Conservation (phyloP, 2,888 invertebrate genomes). For the Helleia helle region DNA sequence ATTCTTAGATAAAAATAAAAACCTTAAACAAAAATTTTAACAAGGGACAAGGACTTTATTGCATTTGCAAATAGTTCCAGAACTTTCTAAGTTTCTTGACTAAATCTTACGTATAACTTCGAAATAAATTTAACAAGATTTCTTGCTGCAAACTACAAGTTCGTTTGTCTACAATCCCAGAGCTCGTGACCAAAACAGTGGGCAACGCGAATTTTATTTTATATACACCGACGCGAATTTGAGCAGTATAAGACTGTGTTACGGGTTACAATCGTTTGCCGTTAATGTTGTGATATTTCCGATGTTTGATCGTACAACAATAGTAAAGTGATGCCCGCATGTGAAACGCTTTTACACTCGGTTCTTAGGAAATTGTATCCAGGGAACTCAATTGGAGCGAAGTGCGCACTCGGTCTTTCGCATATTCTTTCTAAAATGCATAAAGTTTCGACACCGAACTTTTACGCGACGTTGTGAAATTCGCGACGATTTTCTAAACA, state of each 20-base stretch:
- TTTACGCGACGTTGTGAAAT: slow-evolving; percentile 30
- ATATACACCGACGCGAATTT: not conserved
- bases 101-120: slow-evolving; percentile 16
- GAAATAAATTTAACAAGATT: slow-evolving; percentile 23
- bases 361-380: slow-evolving; percentile 37
- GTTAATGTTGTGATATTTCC: not conserved
- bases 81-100: slow-evolving; percentile 12
- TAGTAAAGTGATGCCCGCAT: slow-evolving; percentile 37
- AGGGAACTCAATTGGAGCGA: slow-evolving; percentile 41
- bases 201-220: not conserved
- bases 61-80: slow-evolving; percentile 9
- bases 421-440: slow-evolving; percentile 36
- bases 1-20: too few relatives aligned
- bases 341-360: slow-evolving; percentile 40
- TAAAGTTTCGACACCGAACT: slow-evolving; percentile 40
- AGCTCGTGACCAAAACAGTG: slow-evolving; percentile 12
- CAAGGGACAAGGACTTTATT: slow-evolving; percentile 14
- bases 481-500: slow-evolving; percentile 37
- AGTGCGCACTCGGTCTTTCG: slow-evolving; percentile 41
- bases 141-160: slow-evolving; percentile 18
- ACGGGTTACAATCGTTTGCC: slow-evolving; percentile 11
- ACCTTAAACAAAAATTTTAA: too few relatives aligned
- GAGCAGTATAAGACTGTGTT: not conserved
- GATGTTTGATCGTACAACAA: slow-evolving; percentile 17
- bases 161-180: slow-evolving; percentile 21